These are phyloP conservation scores for Ectemnius lituratus DNA, from an alignment of 2,888 invertebrate genomes.

Conservation along the genomic window DNA sequence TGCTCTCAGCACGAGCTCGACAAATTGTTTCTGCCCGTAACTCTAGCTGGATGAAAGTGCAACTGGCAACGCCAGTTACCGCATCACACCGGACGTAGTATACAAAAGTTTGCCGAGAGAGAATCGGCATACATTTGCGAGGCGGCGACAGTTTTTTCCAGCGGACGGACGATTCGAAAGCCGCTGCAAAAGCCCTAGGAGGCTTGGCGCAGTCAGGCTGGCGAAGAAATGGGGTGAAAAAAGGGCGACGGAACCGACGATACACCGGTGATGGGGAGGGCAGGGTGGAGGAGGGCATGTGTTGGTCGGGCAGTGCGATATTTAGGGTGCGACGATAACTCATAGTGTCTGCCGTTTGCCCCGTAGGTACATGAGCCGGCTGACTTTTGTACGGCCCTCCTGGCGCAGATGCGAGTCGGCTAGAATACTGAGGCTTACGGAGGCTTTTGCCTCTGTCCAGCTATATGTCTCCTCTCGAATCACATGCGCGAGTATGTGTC, in stretches of 20 bases:
- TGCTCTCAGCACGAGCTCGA: background rate
- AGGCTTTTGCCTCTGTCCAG: background rate
- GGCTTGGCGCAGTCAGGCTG: conserved; percentile 9
- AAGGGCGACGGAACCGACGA: conserved; percentile 30
- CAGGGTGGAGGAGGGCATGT: too few species aligned
- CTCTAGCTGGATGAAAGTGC: background rate
- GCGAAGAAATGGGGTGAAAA: conserved; percentile 50
- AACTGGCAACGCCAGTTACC: too few species aligned
- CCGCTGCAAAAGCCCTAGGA: background rate
- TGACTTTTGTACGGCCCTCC: conserved; percentile 55
- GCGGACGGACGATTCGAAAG: conserved; percentile 16
- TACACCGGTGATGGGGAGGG: background rate
- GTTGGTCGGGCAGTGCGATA: conserved; percentile 34
- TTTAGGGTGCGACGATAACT: conserved; percentile 56
- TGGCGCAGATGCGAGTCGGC: conserved; percentile 45
- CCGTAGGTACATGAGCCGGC: conserved; percentile 43
- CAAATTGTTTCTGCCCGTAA: background rate
- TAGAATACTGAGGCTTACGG: conserved; percentile 24
- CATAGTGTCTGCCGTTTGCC: conserved; percentile 41
- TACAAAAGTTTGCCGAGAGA: too few species aligned
- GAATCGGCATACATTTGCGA: background rate
- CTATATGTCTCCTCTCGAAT: background rate
- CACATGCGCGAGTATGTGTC: background rate
- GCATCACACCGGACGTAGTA: too few species aligned
- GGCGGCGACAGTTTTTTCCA: conserved; percentile 12